Percentiles rank a stretch among this genome's conserved stretches.
Evolutionary conservation across 2,113 vertebrate species (phyloP).

Genomic region (Sula dactylatra): DNA sequence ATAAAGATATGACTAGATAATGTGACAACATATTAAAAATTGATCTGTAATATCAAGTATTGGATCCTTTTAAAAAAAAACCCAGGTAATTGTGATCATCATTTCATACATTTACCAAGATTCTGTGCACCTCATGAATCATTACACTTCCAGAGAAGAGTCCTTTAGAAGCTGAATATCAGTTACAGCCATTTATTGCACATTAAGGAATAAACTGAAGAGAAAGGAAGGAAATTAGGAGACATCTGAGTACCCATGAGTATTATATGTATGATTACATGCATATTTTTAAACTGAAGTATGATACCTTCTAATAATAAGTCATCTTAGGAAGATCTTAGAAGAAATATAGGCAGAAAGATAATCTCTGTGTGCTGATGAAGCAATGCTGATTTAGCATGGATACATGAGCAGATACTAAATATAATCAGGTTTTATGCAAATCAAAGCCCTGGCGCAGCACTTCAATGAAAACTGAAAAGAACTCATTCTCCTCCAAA

Average conservation of each 20-base stretch:
- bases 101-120: neutral
- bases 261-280: neutral
- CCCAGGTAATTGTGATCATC: neutral
- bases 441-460: slow-evolving; percentile 42
- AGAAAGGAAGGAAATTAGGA: neutral
- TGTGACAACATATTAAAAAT: neutral
- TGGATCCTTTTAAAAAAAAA: neutral
- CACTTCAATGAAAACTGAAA: slow-evolving; percentile 39
- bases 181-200: neutral
- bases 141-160: neutral
- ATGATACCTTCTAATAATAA: slow-evolving; percentile 20
- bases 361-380: slow-evolving; percentile 35
- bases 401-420: slow-evolving; percentile 24
- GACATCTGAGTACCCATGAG: neutral
- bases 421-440: slow-evolving; percentile 60
- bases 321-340: neutral
- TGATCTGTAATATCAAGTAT: neutral
- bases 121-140: neutral
- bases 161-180: neutral
- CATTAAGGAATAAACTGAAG: neutral
- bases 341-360: neutral
- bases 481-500: slow-evolving; percentile 16
- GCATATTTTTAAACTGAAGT: slow-evolving; percentile 27
- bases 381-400: slow-evolving; percentile 43
- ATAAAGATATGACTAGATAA: neutral